phyloP scores from a whole-genome alignment of 2,113 vertebrate species.

The Phainopepla nitens region DNA sequence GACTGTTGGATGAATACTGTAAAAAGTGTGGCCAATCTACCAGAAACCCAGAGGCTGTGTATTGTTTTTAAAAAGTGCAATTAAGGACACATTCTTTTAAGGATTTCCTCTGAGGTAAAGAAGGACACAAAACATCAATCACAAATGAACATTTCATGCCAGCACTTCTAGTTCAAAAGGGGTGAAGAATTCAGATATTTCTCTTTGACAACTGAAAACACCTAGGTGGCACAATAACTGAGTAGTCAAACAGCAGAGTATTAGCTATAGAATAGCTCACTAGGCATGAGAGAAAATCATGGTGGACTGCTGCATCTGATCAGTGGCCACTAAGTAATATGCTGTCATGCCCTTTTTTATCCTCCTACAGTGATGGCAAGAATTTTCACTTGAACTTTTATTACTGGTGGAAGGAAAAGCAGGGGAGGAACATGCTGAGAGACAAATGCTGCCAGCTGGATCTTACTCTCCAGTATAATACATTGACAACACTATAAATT shows the following conservation, averaged over 20 bases:
- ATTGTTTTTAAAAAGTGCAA: neutral
- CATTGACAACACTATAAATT: neutral
- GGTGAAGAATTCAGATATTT: neutral
- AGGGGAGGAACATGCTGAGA: neutral
- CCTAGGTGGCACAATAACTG: neutral
- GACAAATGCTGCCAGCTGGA: neutral
- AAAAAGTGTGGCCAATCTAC: neutral
- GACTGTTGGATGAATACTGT: neutral
- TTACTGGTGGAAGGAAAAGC: neutral
- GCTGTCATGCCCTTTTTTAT: neutral
- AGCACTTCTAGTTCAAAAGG: neutral
- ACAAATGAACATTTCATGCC: neutral
- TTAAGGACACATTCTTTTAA: neutral
- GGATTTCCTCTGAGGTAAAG: neutral
- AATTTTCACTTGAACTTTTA: slow-evolving; percentile 16
- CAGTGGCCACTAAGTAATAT: neutral
- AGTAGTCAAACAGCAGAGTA: neutral
- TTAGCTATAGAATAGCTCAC: neutral
- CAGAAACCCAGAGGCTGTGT: neutral
- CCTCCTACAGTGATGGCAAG: neutral
- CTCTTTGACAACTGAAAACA: neutral
- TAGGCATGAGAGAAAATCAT: neutral
- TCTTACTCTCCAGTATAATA: neutral
- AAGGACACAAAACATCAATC: neutral
- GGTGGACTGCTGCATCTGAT: neutral